Conservation (phyloP, 1,140 invertebrate species). For the Octopus bimaculoides region DNA sequence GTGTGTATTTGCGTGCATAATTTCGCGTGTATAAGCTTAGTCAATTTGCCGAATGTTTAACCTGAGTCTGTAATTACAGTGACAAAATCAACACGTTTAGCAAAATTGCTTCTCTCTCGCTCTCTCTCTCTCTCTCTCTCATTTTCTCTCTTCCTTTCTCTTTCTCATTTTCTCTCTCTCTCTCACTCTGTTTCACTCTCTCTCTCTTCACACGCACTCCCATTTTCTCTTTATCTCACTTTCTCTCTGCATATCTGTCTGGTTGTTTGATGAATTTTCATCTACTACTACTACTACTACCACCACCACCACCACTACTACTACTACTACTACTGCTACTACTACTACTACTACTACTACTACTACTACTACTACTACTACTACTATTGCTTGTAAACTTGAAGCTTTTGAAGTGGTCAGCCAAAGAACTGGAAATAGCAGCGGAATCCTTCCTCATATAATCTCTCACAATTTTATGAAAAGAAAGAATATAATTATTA, state of each 20-base stretch:
- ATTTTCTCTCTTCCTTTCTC: background rate
- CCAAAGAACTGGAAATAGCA: background rate
- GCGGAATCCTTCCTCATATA: background rate
- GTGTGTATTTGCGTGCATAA: too few relatives aligned
- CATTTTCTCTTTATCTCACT: background rate
- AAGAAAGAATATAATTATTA: slow-evolving; percentile 9
- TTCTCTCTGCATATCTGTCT: background rate
- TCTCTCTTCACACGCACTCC: background rate
- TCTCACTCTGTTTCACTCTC: background rate
- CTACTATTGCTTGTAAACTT: background rate
- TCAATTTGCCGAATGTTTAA: too few relatives aligned
- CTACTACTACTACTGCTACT: background rate
- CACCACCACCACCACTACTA: background rate
- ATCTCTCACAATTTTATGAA: background rate
- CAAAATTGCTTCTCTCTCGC: background rate
- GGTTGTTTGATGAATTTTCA: background rate
- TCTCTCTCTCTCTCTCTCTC: background rate
- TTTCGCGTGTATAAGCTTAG: too few relatives aligned
- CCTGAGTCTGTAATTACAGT: too few relatives aligned
- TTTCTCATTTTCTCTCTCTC: background rate
- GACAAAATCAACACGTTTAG: too few relatives aligned
- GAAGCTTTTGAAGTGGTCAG: background rate
- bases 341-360: background rate
- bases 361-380: background rate
- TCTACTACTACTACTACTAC: background rate